A percentile compares a stretch with the other conserved stretches of the same genome.
Evolutionary conservation across 2,797 vertebrate species (phyloP).

Genomic region (Borostomias antarcticus): DNA sequence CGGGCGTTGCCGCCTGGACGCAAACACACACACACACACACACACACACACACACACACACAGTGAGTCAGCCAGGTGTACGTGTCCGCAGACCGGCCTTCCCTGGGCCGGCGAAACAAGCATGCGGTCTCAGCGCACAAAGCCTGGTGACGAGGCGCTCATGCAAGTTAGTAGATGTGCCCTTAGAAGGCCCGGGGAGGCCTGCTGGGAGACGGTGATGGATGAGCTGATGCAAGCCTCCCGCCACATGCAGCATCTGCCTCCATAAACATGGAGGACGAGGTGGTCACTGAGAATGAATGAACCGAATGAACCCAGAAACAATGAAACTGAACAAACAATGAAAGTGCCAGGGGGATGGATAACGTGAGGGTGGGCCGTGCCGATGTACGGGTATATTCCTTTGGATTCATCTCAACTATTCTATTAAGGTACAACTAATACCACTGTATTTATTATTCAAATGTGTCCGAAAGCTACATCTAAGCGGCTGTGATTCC

Average conservation of each 20-base stretch:
- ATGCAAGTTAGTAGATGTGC: constrained; percentile 89
- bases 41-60: background rate
- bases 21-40: background rate
- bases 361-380: background rate
- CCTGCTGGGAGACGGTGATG: constrained; percentile 41
- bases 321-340: constrained; percentile 11
- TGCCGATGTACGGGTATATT: background rate
- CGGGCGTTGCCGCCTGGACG: constrained; percentile 84
- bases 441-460: background rate
- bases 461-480: background rate
- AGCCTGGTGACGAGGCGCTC: constrained; percentile 64
- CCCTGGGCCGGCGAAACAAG: constrained; percentile 37
- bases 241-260: constrained; percentile 63
- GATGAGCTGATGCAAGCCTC: constrained; percentile 53
- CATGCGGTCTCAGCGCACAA: constrained; percentile 58
- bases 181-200: constrained; percentile 44
- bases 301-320: background rate
- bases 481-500: background rate
- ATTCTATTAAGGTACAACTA: background rate
- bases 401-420: background rate
- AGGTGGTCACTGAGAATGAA: background rate
- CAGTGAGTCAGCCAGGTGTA: constrained; percentile 19
- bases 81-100: constrained; percentile 22
- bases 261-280: constrained; percentile 15
- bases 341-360: background rate